Base-by-base conservation (phyloP, 2,113 vertebrate genomes). In the Desmodus rotundus region DNA sequence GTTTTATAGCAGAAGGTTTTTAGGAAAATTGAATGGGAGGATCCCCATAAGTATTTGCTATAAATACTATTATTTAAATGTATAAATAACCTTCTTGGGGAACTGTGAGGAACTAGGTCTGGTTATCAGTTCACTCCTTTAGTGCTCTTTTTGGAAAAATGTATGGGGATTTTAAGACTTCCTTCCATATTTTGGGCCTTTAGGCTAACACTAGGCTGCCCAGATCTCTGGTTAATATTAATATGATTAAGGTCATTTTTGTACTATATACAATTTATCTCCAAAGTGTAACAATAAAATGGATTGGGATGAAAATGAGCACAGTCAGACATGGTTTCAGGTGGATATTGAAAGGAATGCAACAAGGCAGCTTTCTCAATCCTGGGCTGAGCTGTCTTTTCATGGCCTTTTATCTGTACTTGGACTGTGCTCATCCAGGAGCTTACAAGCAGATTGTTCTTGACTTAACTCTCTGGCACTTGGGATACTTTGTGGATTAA, bases 401-500 rank as follows among this genome's bases (percentile, higher is more conserved):
- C 58, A 16, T 10, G 47, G 47, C 70, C 61, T 97, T 95, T 97
- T 81, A 89, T 96, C 26, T 94, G 33, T 31, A 33, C 80, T 83
- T 28, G 80, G 73, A 95, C 38, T 96, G 58, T 41, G 70, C 76
- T 83, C 76, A 33, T 56, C 10, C 16, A 56, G 91, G 26, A 56
- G 65, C 76, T 92, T 87, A 73, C 38, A 97, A 83, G 43, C 22
- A 56, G 20, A 94, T 8, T 96, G 88, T 11, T 96, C 38, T 74
- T 94, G 67, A 93, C n/a, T 82, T 65, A 13, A 31, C 50, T 56
- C 74, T 93, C 7, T 89, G 91, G 73, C 72, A 92, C 19, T 36
- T 91, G 88, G 91, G 76, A 56, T 96, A 91, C 47, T 96, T 87
- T 84, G 61, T 94, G 67, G 20, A 78, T 92, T 96, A 78, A 83